Conservation (phyloP, 2,797 vertebrate species). For the Schizopygopsis malacanthus region DNA sequence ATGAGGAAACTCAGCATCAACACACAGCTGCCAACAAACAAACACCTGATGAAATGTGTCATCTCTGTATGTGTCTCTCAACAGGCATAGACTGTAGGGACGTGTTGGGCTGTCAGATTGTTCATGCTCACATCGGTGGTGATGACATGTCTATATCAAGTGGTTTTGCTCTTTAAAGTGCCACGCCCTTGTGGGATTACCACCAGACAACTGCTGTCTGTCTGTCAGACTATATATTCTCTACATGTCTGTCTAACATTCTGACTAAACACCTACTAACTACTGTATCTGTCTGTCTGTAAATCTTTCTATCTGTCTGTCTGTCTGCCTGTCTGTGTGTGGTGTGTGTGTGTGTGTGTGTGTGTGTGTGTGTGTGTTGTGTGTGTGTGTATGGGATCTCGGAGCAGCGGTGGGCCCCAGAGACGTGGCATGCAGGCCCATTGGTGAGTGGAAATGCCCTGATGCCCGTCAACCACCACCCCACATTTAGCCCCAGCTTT, state of each 20-base stretch:
- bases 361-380: no score
- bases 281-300: no score
- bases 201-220: background rate
- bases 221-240: background rate
- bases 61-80: conserved; percentile 36
- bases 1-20: conserved; percentile 24
- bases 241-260: no score
- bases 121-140: conserved; percentile 44
- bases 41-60: conserved; percentile 51
- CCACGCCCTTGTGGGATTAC: conserved; percentile 9
- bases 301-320: background rate
- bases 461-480: no score
- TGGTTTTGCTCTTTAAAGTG: conserved; percentile 8
- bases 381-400: no score
- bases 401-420: no score
- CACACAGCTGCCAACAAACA: conserved; percentile 40
- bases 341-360: background rate
- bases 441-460: no score
- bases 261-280: no score
- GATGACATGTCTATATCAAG: conserved; percentile 33
- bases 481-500: no score
- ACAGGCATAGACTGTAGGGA: conserved; percentile 38
- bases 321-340: background rate
- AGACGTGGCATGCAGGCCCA: no score
- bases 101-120: conserved; percentile 38